phyloP scores from a whole-genome alignment of 2,113 vertebrate genomes.

The Sylvilagus bachmani region DNA sequence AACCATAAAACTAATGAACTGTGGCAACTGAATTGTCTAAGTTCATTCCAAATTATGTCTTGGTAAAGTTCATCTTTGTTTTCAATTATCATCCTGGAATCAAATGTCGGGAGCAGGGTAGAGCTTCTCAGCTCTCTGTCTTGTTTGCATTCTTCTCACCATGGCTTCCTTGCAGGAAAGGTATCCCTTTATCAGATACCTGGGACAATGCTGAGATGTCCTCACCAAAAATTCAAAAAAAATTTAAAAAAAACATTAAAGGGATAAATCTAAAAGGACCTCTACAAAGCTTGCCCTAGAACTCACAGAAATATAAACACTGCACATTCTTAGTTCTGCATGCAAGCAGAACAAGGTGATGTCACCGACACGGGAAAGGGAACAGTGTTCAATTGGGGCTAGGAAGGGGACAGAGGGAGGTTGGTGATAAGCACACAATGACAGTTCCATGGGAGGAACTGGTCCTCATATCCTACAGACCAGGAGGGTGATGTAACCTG shows the following conservation, averaged over 20 bases:
- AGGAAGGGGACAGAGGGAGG: too few species aligned
- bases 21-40: conserved; percentile 54
- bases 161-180: too few species aligned
- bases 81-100: conserved; percentile 62
- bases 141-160: not conserved
- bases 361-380: not conserved
- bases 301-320: not conserved
- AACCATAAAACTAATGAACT: conserved; percentile 67
- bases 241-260: not conserved
- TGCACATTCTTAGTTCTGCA: not conserved
- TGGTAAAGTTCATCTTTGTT: conserved; percentile 76
- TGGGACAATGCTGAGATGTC: not conserved
- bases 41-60: conserved; percentile 70
- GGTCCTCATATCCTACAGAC: too few species aligned
- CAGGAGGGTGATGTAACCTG: too few species aligned
- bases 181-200: not conserved
- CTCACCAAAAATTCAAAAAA: not conserved
- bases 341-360: not conserved
- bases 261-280: not conserved
- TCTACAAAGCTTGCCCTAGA: not conserved
- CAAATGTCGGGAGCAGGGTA: conserved; percentile 7
- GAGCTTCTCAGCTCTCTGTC: not conserved
- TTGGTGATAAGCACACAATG: not conserved
- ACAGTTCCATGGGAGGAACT: not conserved
- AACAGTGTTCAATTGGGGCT: not conserved